Evolutionary conservation across 2,113 vertebrate genomes (phyloP).

Genomic region (Cepphus grylle): DNA sequence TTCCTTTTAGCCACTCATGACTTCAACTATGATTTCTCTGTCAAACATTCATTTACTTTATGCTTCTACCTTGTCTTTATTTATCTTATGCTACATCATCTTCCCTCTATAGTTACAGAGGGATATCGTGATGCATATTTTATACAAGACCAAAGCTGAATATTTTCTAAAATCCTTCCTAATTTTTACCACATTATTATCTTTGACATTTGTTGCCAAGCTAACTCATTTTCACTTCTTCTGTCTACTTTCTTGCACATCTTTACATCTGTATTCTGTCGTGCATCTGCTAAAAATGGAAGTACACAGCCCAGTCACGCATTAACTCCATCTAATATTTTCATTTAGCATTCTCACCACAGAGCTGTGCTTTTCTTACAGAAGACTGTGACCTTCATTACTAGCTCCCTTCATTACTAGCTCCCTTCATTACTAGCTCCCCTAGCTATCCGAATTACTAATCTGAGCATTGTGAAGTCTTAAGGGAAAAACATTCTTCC

Average conservation of each 20-base stretch:
- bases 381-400: neutral
- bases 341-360: neutral
- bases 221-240: neutral
- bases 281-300: neutral
- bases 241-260: neutral
- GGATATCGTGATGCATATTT: neutral
- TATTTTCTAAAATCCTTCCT: neutral
- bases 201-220: neutral
- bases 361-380: neutral
- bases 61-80: neutral
- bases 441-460: neutral
- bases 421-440: neutral
- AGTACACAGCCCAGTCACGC: neutral
- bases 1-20: neutral
- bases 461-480: neutral
- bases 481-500: neutral
- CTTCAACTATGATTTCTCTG: neutral
- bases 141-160: neutral
- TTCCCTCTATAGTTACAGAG: neutral
- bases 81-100: neutral
- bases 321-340: neutral
- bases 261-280: neutral
- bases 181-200: neutral
- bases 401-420: no score
- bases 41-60: neutral